Evolutionary conservation across 35 echinoderm and acorn worm species (phyloP).

Genomic region (Ophioderma brevispina): DNA sequence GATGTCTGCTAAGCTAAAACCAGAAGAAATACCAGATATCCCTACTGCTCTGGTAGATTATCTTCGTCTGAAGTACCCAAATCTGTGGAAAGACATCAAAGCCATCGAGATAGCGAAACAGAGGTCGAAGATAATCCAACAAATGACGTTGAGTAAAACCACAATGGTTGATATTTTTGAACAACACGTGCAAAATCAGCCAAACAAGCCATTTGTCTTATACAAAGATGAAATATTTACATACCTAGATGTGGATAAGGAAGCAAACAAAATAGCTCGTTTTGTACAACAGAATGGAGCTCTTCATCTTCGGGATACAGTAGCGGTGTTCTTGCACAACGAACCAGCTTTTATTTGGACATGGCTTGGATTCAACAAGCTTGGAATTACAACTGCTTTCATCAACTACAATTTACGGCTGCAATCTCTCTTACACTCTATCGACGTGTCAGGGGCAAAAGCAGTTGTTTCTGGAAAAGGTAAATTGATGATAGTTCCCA

Average conservation of each 20-base stretch:
- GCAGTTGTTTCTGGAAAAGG: conserved; percentile 56
- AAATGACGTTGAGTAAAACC: no score
- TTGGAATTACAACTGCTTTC: conserved; percentile 63
- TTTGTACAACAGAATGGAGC: neutral
- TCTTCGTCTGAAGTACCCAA: conserved; percentile 23
- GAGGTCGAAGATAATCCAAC: neutral
- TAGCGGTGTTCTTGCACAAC: conserved; percentile 78
- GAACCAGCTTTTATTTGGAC: conserved; percentile 67
- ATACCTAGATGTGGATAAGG: conserved; percentile 60
- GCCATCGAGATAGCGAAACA: neutral
- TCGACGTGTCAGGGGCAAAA: conserved; percentile 64
- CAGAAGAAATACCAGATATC: no score
- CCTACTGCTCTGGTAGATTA: neutral
- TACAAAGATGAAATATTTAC: conserved; percentile 60
- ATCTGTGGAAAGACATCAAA: neutral
- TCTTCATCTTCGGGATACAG: conserved; percentile 44
- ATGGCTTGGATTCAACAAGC: conserved; percentile 74
- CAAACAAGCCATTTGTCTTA: conserved; percentile 56
- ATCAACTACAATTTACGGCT: conserved; percentile 69
- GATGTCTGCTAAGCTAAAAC: no score
- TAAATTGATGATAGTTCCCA: conserved; percentile 50
- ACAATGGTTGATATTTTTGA: conserved; percentile 71
- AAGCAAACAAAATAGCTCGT: conserved; percentile 66
- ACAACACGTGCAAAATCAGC: conserved; percentile 29
- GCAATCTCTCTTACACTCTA: conserved; percentile 62